A percentile compares a stretch with the other conserved stretches of the same genome.
These are phyloP conservation scores for Saccostrea echinata DNA, from an alignment of 1,140 invertebrate species.

Conservation along the genomic window DNA sequence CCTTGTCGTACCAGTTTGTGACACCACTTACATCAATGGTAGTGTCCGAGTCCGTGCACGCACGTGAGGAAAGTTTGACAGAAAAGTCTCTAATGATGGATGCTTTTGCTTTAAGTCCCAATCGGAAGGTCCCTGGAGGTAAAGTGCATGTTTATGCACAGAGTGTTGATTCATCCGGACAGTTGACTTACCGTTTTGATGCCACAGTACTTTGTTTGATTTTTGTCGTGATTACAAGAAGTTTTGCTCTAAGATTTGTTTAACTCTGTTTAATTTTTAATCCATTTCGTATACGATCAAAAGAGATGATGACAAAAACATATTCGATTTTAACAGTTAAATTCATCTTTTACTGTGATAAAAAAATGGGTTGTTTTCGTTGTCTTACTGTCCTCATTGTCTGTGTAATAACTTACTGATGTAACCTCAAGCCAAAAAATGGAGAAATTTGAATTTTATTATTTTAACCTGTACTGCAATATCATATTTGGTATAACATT, in stretches of 20 bases:
- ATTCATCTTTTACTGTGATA: too few relatives aligned
- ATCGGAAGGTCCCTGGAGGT: not conserved
- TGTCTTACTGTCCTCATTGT: too few relatives aligned
- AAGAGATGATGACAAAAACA: too few relatives aligned
- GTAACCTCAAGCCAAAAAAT: too few relatives aligned
- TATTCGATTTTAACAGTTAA: too few relatives aligned
- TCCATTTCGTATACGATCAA: too few relatives aligned
- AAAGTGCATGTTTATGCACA: not conserved
- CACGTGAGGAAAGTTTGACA: not conserved
- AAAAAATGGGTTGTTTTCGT: too few relatives aligned
- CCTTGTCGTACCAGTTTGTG: constrained; percentile 63
- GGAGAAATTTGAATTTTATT: too few relatives aligned
- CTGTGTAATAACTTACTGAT: too few relatives aligned
- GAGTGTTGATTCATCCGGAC: not conserved
- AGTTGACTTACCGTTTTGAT: not conserved
- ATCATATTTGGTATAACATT: too few relatives aligned
- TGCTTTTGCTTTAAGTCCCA: not conserved
- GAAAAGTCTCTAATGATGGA: not conserved
- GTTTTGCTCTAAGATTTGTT: not conserved
- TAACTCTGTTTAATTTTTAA: too few relatives aligned
- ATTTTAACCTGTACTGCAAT: too few relatives aligned
- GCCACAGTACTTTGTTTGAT: not conserved
- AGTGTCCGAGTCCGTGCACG: constrained; percentile 41
- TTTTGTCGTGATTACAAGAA: not conserved
- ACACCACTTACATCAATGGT: constrained; percentile 67